Conservation (phyloP, 2,888 invertebrate genomes). For the Ephialtes manifestator region DNA sequence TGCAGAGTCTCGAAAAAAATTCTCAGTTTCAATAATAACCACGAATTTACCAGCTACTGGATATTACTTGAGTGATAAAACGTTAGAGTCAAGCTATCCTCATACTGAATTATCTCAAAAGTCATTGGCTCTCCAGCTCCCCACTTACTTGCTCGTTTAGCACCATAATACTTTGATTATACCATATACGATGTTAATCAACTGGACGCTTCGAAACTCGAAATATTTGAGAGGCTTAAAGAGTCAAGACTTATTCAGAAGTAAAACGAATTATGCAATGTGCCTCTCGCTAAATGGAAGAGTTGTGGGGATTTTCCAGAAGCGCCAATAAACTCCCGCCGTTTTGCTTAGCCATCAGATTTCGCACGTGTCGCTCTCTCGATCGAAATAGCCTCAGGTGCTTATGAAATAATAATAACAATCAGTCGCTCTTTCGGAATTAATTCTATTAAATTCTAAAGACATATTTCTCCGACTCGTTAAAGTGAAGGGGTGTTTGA, state of each 20-base stretch:
- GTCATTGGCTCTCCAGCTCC: neutral
- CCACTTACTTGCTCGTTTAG: neutral
- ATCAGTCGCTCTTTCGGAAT: neutral
- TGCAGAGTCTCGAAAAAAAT: neutral
- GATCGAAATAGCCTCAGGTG: neutral
- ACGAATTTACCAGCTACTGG: neutral
- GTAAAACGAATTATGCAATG: neutral
- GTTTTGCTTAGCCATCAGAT: neutral
- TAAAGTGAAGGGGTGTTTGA: neutral
- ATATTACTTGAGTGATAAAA: neutral
- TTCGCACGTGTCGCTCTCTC: conserved; percentile 15
- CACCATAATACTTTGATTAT: neutral
- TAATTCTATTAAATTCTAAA: neutral
- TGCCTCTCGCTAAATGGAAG: neutral
- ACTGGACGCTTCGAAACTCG: neutral
- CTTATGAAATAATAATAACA: conserved; percentile 1
- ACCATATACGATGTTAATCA: neutral
- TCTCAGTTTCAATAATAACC: neutral
- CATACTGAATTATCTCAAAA: neutral
- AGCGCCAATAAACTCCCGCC: neutral
- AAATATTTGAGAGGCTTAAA: neutral
- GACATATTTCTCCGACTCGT: neutral
- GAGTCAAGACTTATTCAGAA: neutral
- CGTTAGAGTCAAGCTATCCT: neutral
- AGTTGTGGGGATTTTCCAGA: conserved; percentile 27